Percentiles rank a stretch among this genome's conserved stretches.
These are phyloP conservation scores for Doryteuthis pealeii DNA, from an alignment of 1,140 invertebrate species.

Conservation along the genomic window DNA sequence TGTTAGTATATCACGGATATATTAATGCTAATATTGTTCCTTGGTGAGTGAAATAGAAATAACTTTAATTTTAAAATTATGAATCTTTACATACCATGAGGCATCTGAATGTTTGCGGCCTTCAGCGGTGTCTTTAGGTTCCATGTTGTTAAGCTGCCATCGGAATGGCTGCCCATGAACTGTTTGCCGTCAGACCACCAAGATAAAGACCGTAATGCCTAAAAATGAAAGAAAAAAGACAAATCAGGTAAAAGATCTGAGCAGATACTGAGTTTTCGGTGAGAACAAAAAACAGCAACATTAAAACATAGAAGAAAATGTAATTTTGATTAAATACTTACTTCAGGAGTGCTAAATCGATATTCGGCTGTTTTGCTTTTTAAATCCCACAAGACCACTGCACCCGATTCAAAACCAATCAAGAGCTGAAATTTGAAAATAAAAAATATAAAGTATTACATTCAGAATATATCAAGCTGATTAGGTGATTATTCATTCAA, in stretches of 20 bases:
- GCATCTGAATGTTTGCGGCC: constrained; percentile 79
- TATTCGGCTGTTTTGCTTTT: constrained; percentile 68
- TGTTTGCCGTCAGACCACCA: constrained; percentile 99
- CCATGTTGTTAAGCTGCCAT: constrained; percentile 94
- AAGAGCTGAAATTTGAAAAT: constrained; percentile 72
- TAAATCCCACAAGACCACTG: constrained; percentile 95
- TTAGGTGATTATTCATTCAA: too few species aligned
- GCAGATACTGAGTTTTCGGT: too few species aligned
- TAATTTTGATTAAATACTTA: constrained; percentile 31
- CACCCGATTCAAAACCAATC: constrained; percentile 94
- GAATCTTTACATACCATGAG: constrained; percentile 76
- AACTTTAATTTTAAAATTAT: too few species aligned
- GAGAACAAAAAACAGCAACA: too few species aligned
- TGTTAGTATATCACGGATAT: too few species aligned
- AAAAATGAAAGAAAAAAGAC: constrained; percentile 23
- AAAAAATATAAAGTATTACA: neutral
- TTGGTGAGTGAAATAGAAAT: too few species aligned
- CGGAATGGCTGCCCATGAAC: constrained; percentile 94
- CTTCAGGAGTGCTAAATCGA: constrained; percentile 58
- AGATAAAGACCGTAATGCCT: constrained; percentile 80
- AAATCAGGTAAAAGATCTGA: too few species aligned
- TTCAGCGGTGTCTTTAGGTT: constrained; percentile 74
- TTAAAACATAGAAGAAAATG: too few species aligned
- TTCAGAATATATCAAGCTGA: too few species aligned
- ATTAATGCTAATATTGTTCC: too few species aligned